phyloP scores from a whole-genome alignment of 2,888 invertebrate species.

The Tupiocoris notatus region DNA sequence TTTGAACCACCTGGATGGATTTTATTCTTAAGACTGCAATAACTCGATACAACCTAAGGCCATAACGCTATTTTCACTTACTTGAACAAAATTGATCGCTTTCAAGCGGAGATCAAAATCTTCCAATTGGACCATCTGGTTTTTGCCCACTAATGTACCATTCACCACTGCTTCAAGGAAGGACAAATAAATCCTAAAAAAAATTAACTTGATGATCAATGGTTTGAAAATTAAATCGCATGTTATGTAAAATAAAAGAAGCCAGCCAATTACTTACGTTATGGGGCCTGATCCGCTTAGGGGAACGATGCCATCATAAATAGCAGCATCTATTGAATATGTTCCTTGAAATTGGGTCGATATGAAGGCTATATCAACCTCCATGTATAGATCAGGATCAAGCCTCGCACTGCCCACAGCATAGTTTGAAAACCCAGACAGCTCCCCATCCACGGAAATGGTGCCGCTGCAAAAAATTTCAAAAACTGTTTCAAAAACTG shows the following conservation, averaged over 20 bases:
- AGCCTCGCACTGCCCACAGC: slow-evolving; percentile 15
- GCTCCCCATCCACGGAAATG: slow-evolving; percentile 2
- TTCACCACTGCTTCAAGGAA: slow-evolving; percentile 7
- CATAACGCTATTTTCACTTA: not conserved
- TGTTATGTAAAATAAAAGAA: not conserved
- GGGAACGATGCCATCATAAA: slow-evolving; percentile 13
- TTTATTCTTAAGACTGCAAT: not conserved
- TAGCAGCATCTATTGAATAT: not conserved
- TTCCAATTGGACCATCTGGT: slow-evolving; percentile 20
- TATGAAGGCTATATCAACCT: slow-evolving; percentile 4
- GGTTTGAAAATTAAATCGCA: not conserved
- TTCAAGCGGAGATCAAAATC: slow-evolving; percentile 23
- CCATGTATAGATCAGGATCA: slow-evolving; percentile 5
- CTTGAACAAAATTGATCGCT: slow-evolving; percentile 25
- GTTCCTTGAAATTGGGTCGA: slow-evolving; percentile 18
- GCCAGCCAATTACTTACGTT: slow-evolving; percentile 2
- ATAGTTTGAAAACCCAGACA: slow-evolving; percentile 34
- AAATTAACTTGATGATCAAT: too few species aligned
- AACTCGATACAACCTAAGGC: not conserved
- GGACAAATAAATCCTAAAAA: slow-evolving; percentile 20
- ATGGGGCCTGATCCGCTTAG: slow-evolving; percentile 26
- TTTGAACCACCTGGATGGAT: not conserved
- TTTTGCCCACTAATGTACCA: slow-evolving; percentile 17
- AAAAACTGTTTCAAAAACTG: too few species aligned
- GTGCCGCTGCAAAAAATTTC: slow-evolving; percentile 15